Evolutionary conservation across 2,888 invertebrate species (phyloP).

Genomic region (Ochropleura leucogaster): DNA sequence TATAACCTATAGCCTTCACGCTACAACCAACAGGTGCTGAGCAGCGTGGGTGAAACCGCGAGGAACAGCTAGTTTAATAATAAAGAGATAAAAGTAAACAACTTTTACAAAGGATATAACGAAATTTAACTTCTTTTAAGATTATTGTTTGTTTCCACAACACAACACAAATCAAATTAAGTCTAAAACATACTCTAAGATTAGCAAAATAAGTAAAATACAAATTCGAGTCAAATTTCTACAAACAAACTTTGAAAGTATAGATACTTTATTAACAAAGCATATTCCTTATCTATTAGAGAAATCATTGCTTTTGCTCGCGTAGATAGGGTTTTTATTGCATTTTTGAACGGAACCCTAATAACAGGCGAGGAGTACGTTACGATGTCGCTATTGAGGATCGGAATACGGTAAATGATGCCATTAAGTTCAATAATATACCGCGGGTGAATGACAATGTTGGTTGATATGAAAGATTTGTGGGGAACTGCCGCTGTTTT

Average conservation of each 20-base stretch:
- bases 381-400: slow-evolving; percentile 77
- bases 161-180: background rate
- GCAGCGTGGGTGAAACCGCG: no score
- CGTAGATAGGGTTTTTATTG: slow-evolving; percentile 17
- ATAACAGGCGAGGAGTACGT: slow-evolving; percentile 73
- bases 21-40: no score
- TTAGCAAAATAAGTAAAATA: background rate
- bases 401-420: slow-evolving; percentile 85
- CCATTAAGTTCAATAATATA: slow-evolving; percentile 87
- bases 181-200: background rate
- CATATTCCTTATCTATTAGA: slow-evolving; percentile 32
- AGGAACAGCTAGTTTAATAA: no score
- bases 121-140: background rate
- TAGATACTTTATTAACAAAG: background rate
- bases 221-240: slow-evolving; percentile 1
- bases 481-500: slow-evolving; percentile 62
- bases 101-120: background rate
- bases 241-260: slow-evolving; percentile 5
- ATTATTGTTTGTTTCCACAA: background rate
- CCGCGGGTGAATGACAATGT: slow-evolving; percentile 80
- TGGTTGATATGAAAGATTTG: slow-evolving; percentile 71
- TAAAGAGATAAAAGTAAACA: background rate
- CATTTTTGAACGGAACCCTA: slow-evolving; percentile 63
- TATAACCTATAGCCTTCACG: no score
- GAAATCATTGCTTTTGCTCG: slow-evolving; percentile 31